These are phyloP conservation scores for Cololabis saira DNA, from an alignment of 2,113 vertebrate genomes.

Conservation along the genomic window DNA sequence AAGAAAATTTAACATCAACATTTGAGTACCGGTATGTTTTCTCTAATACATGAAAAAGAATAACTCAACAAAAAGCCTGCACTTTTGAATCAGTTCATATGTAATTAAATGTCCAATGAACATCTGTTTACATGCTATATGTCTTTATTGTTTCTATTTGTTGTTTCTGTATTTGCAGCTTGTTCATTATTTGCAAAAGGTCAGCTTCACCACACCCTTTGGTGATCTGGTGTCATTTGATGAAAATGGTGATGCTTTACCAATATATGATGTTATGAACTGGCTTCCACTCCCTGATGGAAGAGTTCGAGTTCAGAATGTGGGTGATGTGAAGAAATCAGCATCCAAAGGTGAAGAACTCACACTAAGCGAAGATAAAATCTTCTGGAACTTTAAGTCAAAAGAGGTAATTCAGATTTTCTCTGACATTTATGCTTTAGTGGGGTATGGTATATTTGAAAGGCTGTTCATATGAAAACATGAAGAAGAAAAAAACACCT, in stretches of 20 bases:
- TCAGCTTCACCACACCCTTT: conserved; percentile 74
- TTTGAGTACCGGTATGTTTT: too few species aligned
- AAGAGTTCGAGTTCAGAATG: conserved; percentile 48
- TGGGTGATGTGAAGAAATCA: conserved; percentile 71
- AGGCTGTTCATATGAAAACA: neutral
- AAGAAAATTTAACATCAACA: too few species aligned
- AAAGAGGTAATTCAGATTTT: conserved; percentile 41
- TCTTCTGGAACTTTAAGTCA: conserved; percentile 68
- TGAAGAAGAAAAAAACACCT: neutral
- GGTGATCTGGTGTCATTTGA: conserved; percentile 78
- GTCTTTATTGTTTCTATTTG: too few species aligned
- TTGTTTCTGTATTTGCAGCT: conserved; percentile 44
- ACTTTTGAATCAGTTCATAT: too few species aligned
- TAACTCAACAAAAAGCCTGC: too few species aligned
- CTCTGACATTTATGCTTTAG: neutral
- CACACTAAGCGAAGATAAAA: conserved; percentile 59
- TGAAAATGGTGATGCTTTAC: conserved; percentile 73
- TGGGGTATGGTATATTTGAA: rapidly evolving
- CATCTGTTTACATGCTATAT: too few species aligned
- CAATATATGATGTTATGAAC: conserved; percentile 79
- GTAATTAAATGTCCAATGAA: too few species aligned
- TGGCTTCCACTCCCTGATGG: conserved; percentile 68
- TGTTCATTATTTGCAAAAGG: conserved; percentile 70
- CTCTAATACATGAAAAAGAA: too few species aligned
- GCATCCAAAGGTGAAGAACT: conserved; percentile 49